phyloP scores from a whole-genome alignment of 2,888 invertebrate species.

The Barypeithes pellucidus region DNA sequence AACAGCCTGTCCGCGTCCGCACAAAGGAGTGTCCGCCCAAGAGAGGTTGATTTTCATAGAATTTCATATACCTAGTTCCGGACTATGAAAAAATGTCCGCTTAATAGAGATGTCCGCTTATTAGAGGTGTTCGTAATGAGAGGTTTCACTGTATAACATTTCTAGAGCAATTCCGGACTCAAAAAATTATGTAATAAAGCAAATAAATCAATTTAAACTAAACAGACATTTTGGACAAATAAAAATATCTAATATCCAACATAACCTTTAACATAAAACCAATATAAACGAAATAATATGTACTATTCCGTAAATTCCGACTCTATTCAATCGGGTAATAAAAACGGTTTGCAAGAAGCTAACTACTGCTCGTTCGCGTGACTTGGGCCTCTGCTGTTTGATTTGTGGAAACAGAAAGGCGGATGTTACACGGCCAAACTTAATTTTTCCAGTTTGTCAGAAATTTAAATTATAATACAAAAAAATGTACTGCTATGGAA shows the following conservation, averaged over 20 bases:
- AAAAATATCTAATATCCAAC: neutral
- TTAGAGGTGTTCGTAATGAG: no score
- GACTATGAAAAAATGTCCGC: no score
- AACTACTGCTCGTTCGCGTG: constrained; percentile 45
- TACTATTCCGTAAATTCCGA: constrained; percentile 34
- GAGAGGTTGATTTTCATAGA: no score
- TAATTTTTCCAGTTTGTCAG: constrained; percentile 37
- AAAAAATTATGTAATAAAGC: no score
- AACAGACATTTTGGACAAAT: no score
- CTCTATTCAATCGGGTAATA: constrained; percentile 43
- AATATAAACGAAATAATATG: constrained; percentile 3
- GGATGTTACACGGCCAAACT: constrained; percentile 50
- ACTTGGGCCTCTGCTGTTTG: constrained; percentile 35
- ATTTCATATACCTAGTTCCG: no score
- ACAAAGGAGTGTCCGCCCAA: no score
- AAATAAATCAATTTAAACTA: no score
- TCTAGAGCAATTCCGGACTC: no score
- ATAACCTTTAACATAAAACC: constrained; percentile 9
- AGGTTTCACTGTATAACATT: no score
- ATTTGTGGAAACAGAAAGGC: constrained; percentile 41
- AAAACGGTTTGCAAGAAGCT: constrained; percentile 48
- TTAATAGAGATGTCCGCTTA: no score
- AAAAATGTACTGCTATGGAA: neutral
- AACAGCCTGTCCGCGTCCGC: no score
- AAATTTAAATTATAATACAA: constrained; percentile 32